Conservation (phyloP, 2,888 invertebrate genomes). For the Epirrhoe alternata region DNA sequence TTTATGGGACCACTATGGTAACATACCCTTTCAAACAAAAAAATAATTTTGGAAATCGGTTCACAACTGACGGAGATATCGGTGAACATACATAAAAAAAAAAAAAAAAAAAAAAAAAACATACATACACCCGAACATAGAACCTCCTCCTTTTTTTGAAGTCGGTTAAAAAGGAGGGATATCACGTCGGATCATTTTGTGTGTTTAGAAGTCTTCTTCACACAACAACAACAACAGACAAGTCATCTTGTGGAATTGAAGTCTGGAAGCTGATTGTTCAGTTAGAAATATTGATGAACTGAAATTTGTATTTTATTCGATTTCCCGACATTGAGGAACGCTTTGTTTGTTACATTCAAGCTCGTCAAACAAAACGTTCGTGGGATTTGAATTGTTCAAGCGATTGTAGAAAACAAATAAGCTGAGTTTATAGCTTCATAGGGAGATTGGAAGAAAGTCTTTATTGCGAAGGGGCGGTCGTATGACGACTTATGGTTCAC, state of each 20-base stretch:
- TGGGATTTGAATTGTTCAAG: slow-evolving; percentile 48
- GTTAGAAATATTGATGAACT: slow-evolving; percentile 2
- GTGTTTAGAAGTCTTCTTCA: neutral
- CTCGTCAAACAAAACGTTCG: slow-evolving; percentile 44
- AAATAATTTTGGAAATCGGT: no score
- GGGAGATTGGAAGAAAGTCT: slow-evolving; percentile 69
- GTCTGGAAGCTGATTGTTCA: neutral
- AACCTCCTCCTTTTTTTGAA: no score
- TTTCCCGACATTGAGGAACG: slow-evolving; percentile 18
- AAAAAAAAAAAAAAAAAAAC: no score
- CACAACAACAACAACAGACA: no score
- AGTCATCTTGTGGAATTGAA: neutral
- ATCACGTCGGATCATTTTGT: neutral
- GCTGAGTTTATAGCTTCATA: slow-evolving; percentile 68
- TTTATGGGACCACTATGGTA: no score
- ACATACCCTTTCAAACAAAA: no score
- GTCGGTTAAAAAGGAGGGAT: neutral
- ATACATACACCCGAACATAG: no score
- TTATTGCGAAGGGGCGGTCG: slow-evolving; percentile 64
- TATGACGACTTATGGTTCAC: slow-evolving; percentile 70
- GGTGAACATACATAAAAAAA: no score
- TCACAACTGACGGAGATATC: no score
- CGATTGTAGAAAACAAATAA: slow-evolving; percentile 64
- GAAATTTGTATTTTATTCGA: slow-evolving; percentile 20
- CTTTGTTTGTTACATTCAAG: slow-evolving; percentile 36